Evolutionary conservation across 2,888 invertebrate genomes (phyloP).

Genomic region (Gibbula magus): DNA sequence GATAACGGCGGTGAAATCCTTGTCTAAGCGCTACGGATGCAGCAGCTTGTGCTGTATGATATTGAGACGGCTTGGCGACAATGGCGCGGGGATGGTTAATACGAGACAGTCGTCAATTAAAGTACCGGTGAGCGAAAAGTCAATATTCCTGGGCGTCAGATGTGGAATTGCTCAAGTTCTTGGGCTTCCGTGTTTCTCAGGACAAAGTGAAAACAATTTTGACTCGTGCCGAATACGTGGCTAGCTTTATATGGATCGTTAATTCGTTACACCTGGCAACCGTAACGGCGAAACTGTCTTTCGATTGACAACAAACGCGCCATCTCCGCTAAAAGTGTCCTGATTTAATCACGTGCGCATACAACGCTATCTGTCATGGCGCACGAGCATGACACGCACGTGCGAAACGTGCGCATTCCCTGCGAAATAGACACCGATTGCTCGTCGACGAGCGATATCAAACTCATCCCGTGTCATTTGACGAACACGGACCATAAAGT

Average conservation of each 20-base stretch:
- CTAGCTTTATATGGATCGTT: background rate
- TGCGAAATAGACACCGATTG: background rate
- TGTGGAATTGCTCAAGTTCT: background rate
- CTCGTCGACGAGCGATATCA: background rate
- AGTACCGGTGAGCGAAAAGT: background rate
- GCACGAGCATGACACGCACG: slow-evolving; percentile 6
- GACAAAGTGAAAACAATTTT: background rate
- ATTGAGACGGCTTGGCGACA: background rate
- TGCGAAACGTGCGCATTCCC: background rate
- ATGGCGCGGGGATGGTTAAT: background rate
- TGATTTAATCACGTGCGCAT: background rate
- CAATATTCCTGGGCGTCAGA: background rate
- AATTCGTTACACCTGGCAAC: background rate
- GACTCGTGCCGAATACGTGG: background rate
- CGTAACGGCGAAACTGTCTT: background rate
- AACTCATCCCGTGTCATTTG: background rate
- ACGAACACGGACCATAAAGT: background rate
- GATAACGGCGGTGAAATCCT: background rate
- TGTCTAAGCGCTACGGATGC: background rate
- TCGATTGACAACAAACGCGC: background rate
- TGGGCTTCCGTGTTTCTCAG: background rate
- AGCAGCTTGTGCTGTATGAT: background rate
- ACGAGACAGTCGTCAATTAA: slow-evolving; percentile 1
- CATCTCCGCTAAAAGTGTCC: background rate
- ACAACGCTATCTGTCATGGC: slow-evolving; percentile 5